Conservation (phyloP, 1,140 invertebrate species). For the Pogonomyrmex californicus region DNA sequence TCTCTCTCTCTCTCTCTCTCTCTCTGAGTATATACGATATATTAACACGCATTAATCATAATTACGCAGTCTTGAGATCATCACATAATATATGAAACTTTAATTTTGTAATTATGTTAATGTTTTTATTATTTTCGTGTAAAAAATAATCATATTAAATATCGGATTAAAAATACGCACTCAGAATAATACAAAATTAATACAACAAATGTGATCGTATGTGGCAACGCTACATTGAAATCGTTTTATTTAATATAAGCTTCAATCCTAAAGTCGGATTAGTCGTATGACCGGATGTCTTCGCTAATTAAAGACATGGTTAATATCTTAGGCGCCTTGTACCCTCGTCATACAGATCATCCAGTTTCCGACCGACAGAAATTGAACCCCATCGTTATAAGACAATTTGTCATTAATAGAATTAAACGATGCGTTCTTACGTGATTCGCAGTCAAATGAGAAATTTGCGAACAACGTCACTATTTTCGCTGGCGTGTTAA, state of each 20-base stretch:
- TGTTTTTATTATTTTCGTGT: not conserved
- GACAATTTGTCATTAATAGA: conserved; percentile 73
- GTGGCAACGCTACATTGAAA: not conserved
- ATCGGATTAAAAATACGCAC: not conserved
- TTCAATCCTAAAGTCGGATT: conserved; percentile 50
- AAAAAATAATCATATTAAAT: not conserved
- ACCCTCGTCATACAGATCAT: conserved; percentile 25
- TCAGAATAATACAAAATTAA: not conserved
- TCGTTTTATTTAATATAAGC: conserved; percentile 20
- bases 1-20: too few relatives aligned
- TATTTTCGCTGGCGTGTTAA: conserved; percentile 2
- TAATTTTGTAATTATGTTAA: not conserved
- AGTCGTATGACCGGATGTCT: conserved; percentile 59
- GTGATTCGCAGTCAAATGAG: not conserved
- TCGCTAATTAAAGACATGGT: conserved; percentile 67
- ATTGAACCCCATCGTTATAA: conserved; percentile 55
- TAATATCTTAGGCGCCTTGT: conserved; percentile 56
- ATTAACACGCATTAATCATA: conserved; percentile 14
- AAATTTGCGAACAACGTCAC: not conserved
- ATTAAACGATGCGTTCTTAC: conserved; percentile 67
- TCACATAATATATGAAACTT: not conserved
- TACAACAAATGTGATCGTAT: not conserved
- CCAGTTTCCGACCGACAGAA: conserved; percentile 30
- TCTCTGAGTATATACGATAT: not conserved
- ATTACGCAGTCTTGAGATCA: not conserved